Conservation (phyloP, 2,888 invertebrate species). For the Ophion costatus region DNA sequence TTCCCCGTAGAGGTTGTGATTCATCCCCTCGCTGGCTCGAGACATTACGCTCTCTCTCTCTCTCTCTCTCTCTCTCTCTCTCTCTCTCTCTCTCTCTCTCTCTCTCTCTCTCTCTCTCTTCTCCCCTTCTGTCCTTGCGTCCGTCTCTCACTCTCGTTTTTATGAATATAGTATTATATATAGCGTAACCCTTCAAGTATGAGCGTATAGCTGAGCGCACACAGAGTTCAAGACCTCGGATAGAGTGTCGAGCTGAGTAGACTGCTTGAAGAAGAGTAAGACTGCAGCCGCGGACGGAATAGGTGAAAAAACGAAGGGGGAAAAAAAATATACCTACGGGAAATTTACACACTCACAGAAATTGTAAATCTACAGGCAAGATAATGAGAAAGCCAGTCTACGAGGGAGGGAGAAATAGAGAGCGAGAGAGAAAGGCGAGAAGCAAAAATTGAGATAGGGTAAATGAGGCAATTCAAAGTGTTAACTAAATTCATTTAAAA, state of each 20-base stretch:
- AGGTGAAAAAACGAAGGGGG: slow-evolving; percentile 12
- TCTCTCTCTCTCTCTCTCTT: slow-evolving; percentile 20
- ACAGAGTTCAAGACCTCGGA: slow-evolving; percentile 63
- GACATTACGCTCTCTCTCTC: slow-evolving; percentile 37
- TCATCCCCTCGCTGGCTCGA: slow-evolving; percentile 61
- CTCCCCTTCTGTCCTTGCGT: background rate
- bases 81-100: slow-evolving; percentile 31
- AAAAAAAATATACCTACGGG: slow-evolving; percentile 28
- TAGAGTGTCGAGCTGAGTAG: slow-evolving; percentile 32
- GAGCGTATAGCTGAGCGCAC: slow-evolving; percentile 61
- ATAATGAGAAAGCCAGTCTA: slow-evolving; percentile 40
- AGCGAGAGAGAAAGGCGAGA: background rate
- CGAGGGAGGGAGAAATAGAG: background rate
- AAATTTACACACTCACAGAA: slow-evolving; percentile 12
- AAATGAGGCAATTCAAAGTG: background rate
- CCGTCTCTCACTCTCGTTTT: slow-evolving; percentile 20
- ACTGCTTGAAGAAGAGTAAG: slow-evolving; percentile 26
- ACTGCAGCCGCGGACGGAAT: slow-evolving; percentile 46
- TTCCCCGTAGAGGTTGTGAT: slow-evolving; percentile 57
- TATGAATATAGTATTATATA: slow-evolving; percentile 15
- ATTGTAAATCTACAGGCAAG: slow-evolving; percentile 18
- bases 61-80: slow-evolving; percentile 34
- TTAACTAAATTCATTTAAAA: slow-evolving; percentile 12
- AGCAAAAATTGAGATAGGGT: no score
- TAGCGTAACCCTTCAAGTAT: slow-evolving; percentile 34